phyloP scores from a whole-genome alignment of 2,113 vertebrate species.

The Macquaria ambigua region DNA sequence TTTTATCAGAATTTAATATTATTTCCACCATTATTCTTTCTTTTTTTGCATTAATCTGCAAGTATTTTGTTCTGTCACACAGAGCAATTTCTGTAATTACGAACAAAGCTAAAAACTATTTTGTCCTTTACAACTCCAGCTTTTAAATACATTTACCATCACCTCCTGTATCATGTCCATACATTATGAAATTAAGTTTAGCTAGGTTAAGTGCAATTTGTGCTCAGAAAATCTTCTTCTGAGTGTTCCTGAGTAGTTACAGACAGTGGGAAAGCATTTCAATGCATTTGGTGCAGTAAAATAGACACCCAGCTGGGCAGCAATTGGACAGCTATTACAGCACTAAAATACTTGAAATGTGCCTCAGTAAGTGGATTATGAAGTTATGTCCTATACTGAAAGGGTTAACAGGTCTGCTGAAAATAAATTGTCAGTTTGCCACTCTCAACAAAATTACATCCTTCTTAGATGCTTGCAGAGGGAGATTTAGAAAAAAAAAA shows the following conservation, averaged over 20 bases:
- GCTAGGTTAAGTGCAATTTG: slow-evolving; percentile 66
- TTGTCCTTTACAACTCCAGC: slow-evolving; percentile 64
- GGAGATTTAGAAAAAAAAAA: slow-evolving; percentile 48
- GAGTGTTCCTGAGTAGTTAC: slow-evolving; percentile 79
- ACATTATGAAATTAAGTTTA: slow-evolving; percentile 60
- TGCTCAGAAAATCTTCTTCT: slow-evolving; percentile 44
- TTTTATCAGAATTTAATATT: slow-evolving; percentile 8
- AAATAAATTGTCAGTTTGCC: slow-evolving; percentile 79
- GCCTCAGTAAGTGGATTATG: slow-evolving; percentile 80
- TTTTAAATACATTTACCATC: slow-evolving; percentile 77
- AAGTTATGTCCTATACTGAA: slow-evolving; percentile 72
- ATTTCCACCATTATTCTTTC: slow-evolving; percentile 9
- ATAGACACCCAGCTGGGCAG: slow-evolving; percentile 83
- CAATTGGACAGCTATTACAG: slow-evolving; percentile 85
- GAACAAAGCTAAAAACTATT: slow-evolving; percentile 47
- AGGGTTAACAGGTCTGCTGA: slow-evolving; percentile 80
- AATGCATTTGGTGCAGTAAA: slow-evolving; percentile 77
- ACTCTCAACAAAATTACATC: slow-evolving; percentile 80
- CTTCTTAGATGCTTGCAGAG: slow-evolving; percentile 65
- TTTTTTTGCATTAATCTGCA: slow-evolving; percentile 6
- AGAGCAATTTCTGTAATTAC: slow-evolving; percentile 18
- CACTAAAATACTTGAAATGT: slow-evolving; percentile 79
- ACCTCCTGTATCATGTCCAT: slow-evolving; percentile 83
- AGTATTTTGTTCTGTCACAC: slow-evolving; percentile 21
- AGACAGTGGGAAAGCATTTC: slow-evolving; percentile 74